Conservation (phyloP, 2,797 vertebrate genomes). For the Sarcoramphus papa region DNA sequence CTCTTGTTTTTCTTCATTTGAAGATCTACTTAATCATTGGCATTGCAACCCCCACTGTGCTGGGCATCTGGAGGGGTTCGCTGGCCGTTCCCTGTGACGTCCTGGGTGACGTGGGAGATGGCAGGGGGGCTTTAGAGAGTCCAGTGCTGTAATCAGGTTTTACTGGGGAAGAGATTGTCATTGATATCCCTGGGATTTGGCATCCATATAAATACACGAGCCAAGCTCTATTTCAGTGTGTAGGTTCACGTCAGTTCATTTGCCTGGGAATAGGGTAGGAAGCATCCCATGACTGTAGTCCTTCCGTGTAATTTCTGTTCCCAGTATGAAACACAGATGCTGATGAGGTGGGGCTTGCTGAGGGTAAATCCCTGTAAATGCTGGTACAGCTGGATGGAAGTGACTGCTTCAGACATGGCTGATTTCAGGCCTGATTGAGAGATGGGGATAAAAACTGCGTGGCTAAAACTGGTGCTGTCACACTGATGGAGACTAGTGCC, state of each 20-base stretch:
- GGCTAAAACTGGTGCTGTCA: not conserved
- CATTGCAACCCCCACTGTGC: not conserved
- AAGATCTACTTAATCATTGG: slow-evolving; percentile 28
- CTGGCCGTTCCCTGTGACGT: rapidly evolving
- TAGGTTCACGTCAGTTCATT: slow-evolving; percentile 30
- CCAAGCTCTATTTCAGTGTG: slow-evolving; percentile 12
- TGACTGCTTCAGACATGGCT: not conserved
- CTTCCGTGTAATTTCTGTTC: not conserved
- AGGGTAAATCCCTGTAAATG: not conserved
- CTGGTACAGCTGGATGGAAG: not conserved
- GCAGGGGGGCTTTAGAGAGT: not conserved
- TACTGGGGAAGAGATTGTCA: slow-evolving; percentile 53
- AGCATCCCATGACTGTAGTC: not conserved
- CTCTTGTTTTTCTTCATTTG: slow-evolving; percentile 46
- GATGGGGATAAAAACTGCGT: rapidly evolving
- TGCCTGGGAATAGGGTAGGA: not conserved
- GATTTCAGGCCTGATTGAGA: not conserved
- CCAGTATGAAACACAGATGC: not conserved
- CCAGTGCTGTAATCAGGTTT: slow-evolving; percentile 37
- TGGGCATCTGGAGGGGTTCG: not conserved
- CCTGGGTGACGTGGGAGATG: not conserved
- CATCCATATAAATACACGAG: slow-evolving; percentile 38
- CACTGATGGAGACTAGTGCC: not conserved
- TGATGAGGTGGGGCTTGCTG: not conserved
- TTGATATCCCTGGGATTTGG: slow-evolving; percentile 63